Evolutionary conservation across 1,140 invertebrate genomes (phyloP), one percentile per base, ranked within the genome.

Genomic region (Cydia pomonella): DNA sequence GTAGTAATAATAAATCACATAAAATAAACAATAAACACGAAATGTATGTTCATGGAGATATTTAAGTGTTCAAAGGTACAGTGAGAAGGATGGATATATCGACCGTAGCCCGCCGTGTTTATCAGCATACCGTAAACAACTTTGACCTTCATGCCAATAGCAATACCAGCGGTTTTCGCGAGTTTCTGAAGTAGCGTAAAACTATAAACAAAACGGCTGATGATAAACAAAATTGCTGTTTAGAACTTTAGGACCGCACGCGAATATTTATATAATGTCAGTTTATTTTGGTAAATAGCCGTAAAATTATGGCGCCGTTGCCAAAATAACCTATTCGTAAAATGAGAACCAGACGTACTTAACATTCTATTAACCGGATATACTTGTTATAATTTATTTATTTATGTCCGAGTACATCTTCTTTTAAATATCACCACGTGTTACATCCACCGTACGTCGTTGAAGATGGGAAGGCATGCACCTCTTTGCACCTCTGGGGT

Each of bases 211-310:
- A n/a, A 66, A 5, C 9, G 25, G 13, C 3, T 27, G 21, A 21
- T 21, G 23, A 64, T 64, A 64, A 64, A 29, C 10, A 69, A 69
- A 18, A 38, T 16, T 66, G n/a, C n/a, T n/a, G 64, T n/a, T 59
- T 21, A 23, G 6, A 59, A 59, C 13, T n/a, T 50, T 50, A 41
- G 38, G 38, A 13, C 38, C 38, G 38, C 38, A 41, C 38, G 38
- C 38, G 38, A 41, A 50, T 50, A 50, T 50, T 50, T 50, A 50
- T 50, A 13, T 41, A 41, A 41, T 33, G 29, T 7, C 29, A 33
- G 29, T 7, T 6, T 33, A 44, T 44, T 44, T 44, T 2, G 10
- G 47, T 50, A n/a, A n/a, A 50, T 50, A 50, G n/a, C n/a, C 47
- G 47, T n/a, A 12, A 13, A 41, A 41, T 41, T 41, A 41, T 41